Conservation (phyloP, 2,797 vertebrate genomes). For the Crax fasciolata region DNA sequence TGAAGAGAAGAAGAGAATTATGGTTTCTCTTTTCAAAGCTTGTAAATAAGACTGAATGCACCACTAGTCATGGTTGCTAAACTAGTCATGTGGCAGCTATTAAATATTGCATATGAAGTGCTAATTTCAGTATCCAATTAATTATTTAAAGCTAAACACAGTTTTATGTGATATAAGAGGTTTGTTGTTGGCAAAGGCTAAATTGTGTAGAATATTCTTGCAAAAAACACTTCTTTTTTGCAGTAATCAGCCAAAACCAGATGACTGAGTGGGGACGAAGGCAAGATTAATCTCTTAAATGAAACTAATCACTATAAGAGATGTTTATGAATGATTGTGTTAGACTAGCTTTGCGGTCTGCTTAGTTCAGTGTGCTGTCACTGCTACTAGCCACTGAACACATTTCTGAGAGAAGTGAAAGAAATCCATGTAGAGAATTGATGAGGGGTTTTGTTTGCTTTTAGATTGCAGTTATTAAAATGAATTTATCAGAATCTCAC, state of each 20-base stretch:
- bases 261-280: neutral
- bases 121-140: neutral
- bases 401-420: neutral
- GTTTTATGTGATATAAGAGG: neutral
- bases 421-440: neutral
- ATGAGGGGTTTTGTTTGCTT: neutral
- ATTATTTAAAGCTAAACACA: constrained; percentile 22
- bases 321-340: neutral
- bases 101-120: constrained; percentile 30
- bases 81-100: neutral
- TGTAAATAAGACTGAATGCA: neutral
- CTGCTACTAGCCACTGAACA: neutral
- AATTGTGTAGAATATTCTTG: neutral
- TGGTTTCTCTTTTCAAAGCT: neutral
- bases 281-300: neutral
- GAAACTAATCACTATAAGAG: neutral
- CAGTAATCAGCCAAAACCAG: neutral
- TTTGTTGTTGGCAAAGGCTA: neutral
- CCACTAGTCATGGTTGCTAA: neutral
- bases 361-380: neutral
- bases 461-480: neutral
- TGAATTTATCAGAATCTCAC: neutral
- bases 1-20: neutral
- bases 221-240: neutral
- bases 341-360: neutral